Base-by-base conservation (phyloP, 1,140 invertebrate genomes). In the Ditylenchus dipsaci region DNA sequence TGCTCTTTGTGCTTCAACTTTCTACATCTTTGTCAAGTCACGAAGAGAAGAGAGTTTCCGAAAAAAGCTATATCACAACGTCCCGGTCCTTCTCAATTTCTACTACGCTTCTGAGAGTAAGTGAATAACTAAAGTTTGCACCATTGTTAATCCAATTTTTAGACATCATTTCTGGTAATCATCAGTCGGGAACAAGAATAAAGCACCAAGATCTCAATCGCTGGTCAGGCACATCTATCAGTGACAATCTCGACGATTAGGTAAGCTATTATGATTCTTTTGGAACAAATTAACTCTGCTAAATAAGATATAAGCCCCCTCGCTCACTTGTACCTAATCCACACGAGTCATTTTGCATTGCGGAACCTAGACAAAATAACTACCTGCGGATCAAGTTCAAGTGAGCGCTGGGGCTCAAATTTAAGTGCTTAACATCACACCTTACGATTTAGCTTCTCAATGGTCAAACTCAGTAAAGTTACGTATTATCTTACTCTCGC, bases 281-380 rank as follows among this genome's bases (percentile, higher is more conserved):
- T 5, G 3, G 29, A 11, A 94, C 95, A 81, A 76, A 75, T 70
- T 64, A 27, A 63, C 47, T 47, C 43, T 23, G 66, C 65, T 43
- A 38, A n/a, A n/a, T n/a, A n/a, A n/a, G n/a, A n/a, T n/a, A n/a
- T n/a, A n/a, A n/a, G n/a, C n/a, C n/a, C n/a, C n/a, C n/a, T n/a
- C n/a, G n/a, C n/a, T n/a, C n/a, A n/a, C n/a, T n/a, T n/a, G n/a
- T n/a, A n/a, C n/a, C n/a, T n/a, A n/a, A n/a, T n/a, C n/a, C n/a
- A n/a, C n/a, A n/a, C n/a, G n/a, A n/a, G n/a, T n/a, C n/a, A n/a
- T n/a, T n/a, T n/a, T n/a, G n/a, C n/a, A n/a, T n/a, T n/a, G n/a
- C n/a, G n/a, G n/a, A n/a, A n/a, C n/a, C n/a, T n/a, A n/a, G n/a
- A n/a, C n/a, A n/a, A n/a, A n/a, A n/a, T n/a, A n/a, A n/a, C n/a